Conservation (phyloP, 2,888 invertebrate genomes). For the Gymnoscelis rufifasciata region DNA sequence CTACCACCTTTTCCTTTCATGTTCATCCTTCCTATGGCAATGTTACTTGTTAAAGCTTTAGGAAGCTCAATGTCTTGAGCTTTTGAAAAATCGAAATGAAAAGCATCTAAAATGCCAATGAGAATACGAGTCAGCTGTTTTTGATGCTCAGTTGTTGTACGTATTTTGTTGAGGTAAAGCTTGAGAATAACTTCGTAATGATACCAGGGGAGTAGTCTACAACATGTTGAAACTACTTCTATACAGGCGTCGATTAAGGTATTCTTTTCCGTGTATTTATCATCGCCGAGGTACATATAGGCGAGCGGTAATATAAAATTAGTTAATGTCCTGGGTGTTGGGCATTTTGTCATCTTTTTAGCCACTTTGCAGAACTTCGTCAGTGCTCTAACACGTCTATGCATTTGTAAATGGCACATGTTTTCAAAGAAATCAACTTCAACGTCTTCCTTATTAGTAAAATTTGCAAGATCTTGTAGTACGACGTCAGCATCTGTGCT, state of each 20-base stretch:
- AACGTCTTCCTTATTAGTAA: constrained; percentile 84
- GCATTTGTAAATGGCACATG: constrained; percentile 91
- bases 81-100: constrained; percentile 92
- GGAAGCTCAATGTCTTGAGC: constrained; percentile 61
- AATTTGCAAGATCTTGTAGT: constrained; percentile 82
- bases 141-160: constrained; percentile 85
- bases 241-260: constrained; percentile 91
- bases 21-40: constrained; percentile 36
- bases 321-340: constrained; percentile 85
- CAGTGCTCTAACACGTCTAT: constrained; percentile 90
- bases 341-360: constrained; percentile 79
- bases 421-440: constrained; percentile 98
- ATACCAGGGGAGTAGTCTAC: constrained; percentile 91
- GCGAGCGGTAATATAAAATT: constrained; percentile 92
- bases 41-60: constrained; percentile 50
- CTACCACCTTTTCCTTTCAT: constrained; percentile 32
- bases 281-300: constrained; percentile 87
- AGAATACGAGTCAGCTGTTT: constrained; percentile 89
- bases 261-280: constrained; percentile 87
- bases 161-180: constrained; percentile 87
- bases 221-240: constrained; percentile 87
- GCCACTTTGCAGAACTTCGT: constrained; percentile 84
- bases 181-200: constrained; percentile 91
- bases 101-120: constrained; percentile 90
- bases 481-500: constrained; percentile 85